Percentiles rank a stretch among this genome's conserved stretches.
phyloP scores from a whole-genome alignment of 2,113 vertebrate species.

The Micronisus gabar region DNA sequence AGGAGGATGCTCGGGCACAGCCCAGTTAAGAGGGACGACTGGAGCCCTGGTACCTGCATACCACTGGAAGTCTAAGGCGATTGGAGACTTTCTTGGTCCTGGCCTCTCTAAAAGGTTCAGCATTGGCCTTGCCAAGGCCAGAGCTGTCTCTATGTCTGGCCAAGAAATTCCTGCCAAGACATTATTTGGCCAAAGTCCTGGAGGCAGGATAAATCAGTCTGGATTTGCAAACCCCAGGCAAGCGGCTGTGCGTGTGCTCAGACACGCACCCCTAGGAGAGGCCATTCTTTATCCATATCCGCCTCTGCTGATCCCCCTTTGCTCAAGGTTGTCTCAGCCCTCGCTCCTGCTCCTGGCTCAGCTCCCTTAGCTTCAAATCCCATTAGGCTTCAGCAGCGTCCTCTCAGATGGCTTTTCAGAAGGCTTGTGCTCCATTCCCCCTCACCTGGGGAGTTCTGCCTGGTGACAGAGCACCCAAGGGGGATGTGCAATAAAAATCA shows the following conservation, averaged over 20 bases:
- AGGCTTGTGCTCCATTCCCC: neutral
- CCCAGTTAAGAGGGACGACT: neutral
- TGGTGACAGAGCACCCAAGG: neutral
- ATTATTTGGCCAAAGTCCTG: conserved; percentile 29
- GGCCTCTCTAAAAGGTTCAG: neutral
- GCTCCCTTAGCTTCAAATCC: neutral
- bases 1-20: neutral
- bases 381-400: neutral
- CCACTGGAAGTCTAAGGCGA: neutral
- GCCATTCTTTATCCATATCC: neutral
- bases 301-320: neutral
- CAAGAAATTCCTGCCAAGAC: conserved; percentile 33
- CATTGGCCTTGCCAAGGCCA: neutral
- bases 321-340: neutral
- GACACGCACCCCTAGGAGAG: neutral
- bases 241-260: neutral
- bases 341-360: neutral
- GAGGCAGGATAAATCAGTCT: conserved; percentile 11
- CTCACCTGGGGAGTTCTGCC: neutral
- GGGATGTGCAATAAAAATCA: neutral
- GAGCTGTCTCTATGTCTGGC: neutral
- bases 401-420: neutral
- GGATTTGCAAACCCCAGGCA: conserved; percentile 8
- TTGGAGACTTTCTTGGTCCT: neutral
- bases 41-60: neutral